phyloP scores from a whole-genome alignment of 92 coral and sea anemone species.

The Siderastrea radians region DNA sequence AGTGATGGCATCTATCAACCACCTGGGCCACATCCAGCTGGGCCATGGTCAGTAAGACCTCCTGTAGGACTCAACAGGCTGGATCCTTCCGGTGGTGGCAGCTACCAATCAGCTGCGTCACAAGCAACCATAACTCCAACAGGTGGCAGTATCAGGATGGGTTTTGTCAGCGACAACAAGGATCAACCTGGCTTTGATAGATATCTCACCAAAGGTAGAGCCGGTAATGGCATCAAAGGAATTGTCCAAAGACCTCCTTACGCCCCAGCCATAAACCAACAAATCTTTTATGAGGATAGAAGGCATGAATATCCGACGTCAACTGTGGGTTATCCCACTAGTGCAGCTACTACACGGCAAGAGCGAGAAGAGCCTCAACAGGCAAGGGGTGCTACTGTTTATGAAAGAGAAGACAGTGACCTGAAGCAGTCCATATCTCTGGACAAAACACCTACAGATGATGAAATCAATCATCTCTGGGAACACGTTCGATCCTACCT shows the following conservation, averaged over 20 bases:
- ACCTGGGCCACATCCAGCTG: slow-evolving; percentile 38
- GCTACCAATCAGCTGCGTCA: slow-evolving; percentile 24
- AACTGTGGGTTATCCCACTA: slow-evolving; percentile 24
- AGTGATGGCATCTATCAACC: not conserved
- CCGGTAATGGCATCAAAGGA: not conserved
- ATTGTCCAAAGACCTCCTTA: not conserved
- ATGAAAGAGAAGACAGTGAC: slow-evolving; percentile 33
- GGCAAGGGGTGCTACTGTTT: slow-evolving; percentile 6
- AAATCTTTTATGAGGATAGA: slow-evolving; percentile 3
- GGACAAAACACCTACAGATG: slow-evolving; percentile 97
- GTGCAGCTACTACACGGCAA: slow-evolving; percentile 24
- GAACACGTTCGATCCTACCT: slow-evolving; percentile 95
- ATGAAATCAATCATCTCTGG: slow-evolving; percentile 96
- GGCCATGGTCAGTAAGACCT: slow-evolving; percentile 17
- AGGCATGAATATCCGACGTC: slow-evolving; percentile 34
- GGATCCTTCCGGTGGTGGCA: not conserved
- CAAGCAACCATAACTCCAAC: slow-evolving; percentile 3
- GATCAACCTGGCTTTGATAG: not conserved
- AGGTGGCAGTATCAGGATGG: slow-evolving; percentile 4
- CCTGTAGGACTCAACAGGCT: slow-evolving; percentile 1
- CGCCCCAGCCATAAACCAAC: slow-evolving; percentile 5
- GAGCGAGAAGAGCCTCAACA: slow-evolving; percentile 24
- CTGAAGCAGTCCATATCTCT: slow-evolving; percentile 76
- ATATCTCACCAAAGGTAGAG: not conserved
- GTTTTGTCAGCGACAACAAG: not conserved